Base-by-base conservation (phyloP, 2,888 invertebrate species). In the Andrena trimmerana region DNA sequence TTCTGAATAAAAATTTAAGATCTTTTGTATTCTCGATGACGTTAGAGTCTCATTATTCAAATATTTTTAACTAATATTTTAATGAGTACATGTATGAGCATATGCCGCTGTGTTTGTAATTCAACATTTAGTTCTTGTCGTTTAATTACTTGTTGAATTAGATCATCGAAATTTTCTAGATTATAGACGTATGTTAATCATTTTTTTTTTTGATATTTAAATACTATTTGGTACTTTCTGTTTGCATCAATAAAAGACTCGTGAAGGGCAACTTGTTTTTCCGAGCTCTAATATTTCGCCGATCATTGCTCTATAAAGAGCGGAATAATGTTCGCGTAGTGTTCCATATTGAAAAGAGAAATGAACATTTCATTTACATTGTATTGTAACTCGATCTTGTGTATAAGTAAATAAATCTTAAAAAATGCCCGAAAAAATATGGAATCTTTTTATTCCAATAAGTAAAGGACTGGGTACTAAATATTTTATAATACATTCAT, bases 341-440 rank as follows among this genome's bases (percentile, higher is more conserved):
- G 16, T 59, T 68, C 54, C 16, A 24, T 59, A 63, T 74, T 36
- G 69, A 69, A 29, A 78, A 42, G 70, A 67, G 24, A 57, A 42
- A 50, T 67, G 73, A 83, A 75, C 69, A 50, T 82, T 79, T 60
- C 29, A 73, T 87, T 83, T 85, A 74, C 54, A 79, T 7, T 78
- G 33, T 76, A 69, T 24, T 78, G 62, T 70, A 67, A 78, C 50
- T 71, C 66, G n/a, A 67, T 48, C 52, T 65, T 75, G 63, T 75
- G 36, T 75, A 69, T 76, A 70, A 81, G 31, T 62, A 42, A 82
- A 83, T 83, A 81, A 81, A 74, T 70, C 33, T 31, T 65, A 31
- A 16, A 57, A 75, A 76, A 72, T 48, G 52, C 24, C 59, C 16
- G 52, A 74, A 42, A 29, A 36, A 50, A 24, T 29, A 29, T 42